phyloP scores from a whole-genome alignment of 2,888 invertebrate species.

The Hermaeophaga mercurialis region DNA sequence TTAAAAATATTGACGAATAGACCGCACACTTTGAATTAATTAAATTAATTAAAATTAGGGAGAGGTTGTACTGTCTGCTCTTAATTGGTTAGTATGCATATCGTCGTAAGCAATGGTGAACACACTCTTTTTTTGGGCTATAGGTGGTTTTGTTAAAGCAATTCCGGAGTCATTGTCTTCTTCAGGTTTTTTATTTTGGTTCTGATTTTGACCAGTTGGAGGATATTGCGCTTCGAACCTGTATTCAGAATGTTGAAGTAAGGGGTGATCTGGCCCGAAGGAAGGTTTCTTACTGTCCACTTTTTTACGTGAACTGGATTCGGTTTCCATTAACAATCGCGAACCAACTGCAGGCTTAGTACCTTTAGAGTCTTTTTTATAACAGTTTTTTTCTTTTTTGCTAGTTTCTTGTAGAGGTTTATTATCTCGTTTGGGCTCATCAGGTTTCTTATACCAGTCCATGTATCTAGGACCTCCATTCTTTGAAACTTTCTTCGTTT shows the following conservation, averaged over 20 bases:
- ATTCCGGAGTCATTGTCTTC: slow-evolving; percentile 80
- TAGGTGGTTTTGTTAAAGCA: slow-evolving; percentile 73
- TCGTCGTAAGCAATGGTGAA: slow-evolving; percentile 93
- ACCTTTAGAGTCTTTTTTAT: slow-evolving; percentile 54
- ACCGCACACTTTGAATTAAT: too few relatives aligned
- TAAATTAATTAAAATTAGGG: slow-evolving; percentile 56
- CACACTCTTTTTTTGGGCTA: slow-evolving; percentile 88
- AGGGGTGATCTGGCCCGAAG: slow-evolving; percentile 63
- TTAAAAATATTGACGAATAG: too few relatives aligned
- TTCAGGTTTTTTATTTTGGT: slow-evolving; percentile 56
- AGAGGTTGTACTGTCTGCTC: slow-evolving; percentile 80
- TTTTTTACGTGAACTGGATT: slow-evolving; percentile 46
- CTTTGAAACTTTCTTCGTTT: slow-evolving; percentile 41
- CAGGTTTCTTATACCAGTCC: slow-evolving; percentile 71
- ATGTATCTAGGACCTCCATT: slow-evolving; percentile 66
- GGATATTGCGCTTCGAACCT: slow-evolving; percentile 64
- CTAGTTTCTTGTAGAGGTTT: slow-evolving; percentile 24
- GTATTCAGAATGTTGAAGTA: slow-evolving; percentile 79
- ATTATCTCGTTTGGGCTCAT: slow-evolving; percentile 40
- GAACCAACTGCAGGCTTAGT: slow-evolving; percentile 37
- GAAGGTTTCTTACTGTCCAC: slow-evolving; percentile 38
- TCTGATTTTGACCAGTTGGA: slow-evolving; percentile 22
- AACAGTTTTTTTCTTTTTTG: slow-evolving; percentile 50
- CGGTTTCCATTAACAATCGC: slow-evolving; percentile 45
- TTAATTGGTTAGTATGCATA: slow-evolving; percentile 81